Percentiles rank a stretch among this genome's conserved stretches.
Conservation (phyloP, 1,140 invertebrate genomes). For the Solen grandis region DNA sequence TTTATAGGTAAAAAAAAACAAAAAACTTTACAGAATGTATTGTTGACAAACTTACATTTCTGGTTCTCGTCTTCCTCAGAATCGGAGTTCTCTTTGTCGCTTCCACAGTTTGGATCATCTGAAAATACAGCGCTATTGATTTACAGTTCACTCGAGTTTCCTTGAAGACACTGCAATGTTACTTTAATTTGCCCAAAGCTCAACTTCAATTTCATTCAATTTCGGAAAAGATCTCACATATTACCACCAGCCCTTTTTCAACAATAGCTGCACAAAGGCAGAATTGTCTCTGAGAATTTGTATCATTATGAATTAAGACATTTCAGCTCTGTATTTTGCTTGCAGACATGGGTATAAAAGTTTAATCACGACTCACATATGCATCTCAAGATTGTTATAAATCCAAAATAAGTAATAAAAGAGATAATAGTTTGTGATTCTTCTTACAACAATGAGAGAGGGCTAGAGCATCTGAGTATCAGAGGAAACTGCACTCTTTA, state of each 20-base stretch:
- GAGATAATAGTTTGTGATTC: too few species aligned
- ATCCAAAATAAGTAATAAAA: too few species aligned
- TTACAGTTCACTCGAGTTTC: not conserved
- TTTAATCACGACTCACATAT: too few species aligned
- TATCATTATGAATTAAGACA: not conserved
- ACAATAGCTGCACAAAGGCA: not conserved
- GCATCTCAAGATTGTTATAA: too few species aligned
- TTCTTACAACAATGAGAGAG: too few species aligned
- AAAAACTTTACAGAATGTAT: too few species aligned
- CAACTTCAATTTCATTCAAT: not conserved
- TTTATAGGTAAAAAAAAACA: too few species aligned
- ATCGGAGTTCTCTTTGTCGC: constrained; percentile 37
- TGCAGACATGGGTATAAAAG: too few species aligned
- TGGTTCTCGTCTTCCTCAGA: constrained; percentile 50
- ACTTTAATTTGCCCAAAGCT: not conserved
- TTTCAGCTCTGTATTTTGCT: too few species aligned
- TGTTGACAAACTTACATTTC: constrained; percentile 21
- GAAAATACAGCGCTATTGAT: constrained; percentile 11
- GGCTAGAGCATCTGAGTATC: too few species aligned
- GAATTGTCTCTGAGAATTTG: not conserved
- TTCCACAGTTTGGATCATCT: constrained; percentile 45
- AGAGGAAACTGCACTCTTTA: too few species aligned
- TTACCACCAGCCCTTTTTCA: not conserved
- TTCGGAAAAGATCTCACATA: too few species aligned
- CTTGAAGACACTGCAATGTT: not conserved